A percentile compares a stretch with the other conserved stretches of the same genome.
phyloP scores from a whole-genome alignment of 2,797 vertebrate genomes.

The Glossophaga mutica region DNA sequence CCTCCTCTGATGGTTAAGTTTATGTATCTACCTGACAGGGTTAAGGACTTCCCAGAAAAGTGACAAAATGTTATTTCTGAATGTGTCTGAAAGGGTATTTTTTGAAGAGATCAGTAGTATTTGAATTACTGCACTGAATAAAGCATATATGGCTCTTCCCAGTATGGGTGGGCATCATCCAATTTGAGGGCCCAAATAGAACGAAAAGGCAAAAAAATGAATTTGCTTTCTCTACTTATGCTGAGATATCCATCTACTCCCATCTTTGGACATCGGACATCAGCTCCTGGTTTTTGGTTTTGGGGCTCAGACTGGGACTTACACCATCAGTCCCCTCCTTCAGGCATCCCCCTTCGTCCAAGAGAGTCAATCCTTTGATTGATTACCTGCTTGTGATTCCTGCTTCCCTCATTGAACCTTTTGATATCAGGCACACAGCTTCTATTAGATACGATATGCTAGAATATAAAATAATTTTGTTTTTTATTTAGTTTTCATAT shows the following conservation, averaged over 20 bases:
- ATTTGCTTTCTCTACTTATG: not conserved
- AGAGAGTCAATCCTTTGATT: not conserved
- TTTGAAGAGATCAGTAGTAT: not conserved
- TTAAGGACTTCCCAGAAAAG: not conserved
- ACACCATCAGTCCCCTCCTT: not conserved
- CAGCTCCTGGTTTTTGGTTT: not conserved
- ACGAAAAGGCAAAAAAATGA: not conserved
- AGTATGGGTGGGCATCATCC: not conserved
- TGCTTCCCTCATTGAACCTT: not conserved
- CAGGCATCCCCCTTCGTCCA: not conserved
- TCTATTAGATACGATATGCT: not conserved
- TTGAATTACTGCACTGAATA: not conserved
- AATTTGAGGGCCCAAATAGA: not conserved
- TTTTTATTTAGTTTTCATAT: slow-evolving; percentile 8
- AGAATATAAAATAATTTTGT: not conserved
- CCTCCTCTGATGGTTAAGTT: not conserved
- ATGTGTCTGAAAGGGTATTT: not conserved
- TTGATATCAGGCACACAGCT: not conserved
- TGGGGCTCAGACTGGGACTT: not conserved
- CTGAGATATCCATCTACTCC: not conserved
- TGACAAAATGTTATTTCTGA: not conserved
- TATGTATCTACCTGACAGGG: not conserved
- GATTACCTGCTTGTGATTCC: not conserved
- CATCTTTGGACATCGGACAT: not conserved
- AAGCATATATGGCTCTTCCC: not conserved